Percentiles rank a stretch among this genome's conserved stretches.
These are phyloP conservation scores for Ischnura elegans DNA, from an alignment of 2,888 invertebrate genomes.

Conservation along the genomic window DNA sequence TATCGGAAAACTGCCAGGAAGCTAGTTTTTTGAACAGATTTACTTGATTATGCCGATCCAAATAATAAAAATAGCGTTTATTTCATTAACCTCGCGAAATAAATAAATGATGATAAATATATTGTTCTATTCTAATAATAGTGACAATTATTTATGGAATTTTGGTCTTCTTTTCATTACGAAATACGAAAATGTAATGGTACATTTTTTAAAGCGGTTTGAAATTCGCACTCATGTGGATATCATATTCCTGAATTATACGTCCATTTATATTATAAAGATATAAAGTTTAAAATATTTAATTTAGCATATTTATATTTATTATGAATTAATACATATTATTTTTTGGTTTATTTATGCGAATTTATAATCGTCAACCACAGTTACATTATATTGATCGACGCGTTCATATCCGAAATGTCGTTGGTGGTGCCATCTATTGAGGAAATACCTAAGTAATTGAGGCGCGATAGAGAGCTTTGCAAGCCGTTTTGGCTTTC, in stretches of 20 bases:
- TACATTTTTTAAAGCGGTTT: background rate
- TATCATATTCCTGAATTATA: background rate
- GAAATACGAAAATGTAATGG: background rate
- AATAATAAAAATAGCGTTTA: background rate
- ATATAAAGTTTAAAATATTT: background rate
- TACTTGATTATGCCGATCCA: background rate
- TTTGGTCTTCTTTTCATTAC: background rate
- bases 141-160: background rate
- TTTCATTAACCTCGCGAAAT: too few relatives aligned
- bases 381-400: conserved; percentile 41
- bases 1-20: background rate
- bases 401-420: conserved; percentile 20
- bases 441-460: background rate
- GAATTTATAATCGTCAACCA: background rate
- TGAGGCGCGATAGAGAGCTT: conserved; percentile 34
- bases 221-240: background rate
- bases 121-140: background rate
- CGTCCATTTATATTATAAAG: background rate
- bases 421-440: conserved; percentile 8
- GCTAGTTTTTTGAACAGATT: background rate
- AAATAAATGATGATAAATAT: too few relatives aligned
- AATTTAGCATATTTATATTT: background rate
- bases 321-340: background rate
- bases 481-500: conserved; percentile 59
- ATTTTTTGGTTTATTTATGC: background rate